Evolutionary conservation across 1,140 invertebrate genomes (phyloP).

Genomic region (Plutomurus gul): DNA sequence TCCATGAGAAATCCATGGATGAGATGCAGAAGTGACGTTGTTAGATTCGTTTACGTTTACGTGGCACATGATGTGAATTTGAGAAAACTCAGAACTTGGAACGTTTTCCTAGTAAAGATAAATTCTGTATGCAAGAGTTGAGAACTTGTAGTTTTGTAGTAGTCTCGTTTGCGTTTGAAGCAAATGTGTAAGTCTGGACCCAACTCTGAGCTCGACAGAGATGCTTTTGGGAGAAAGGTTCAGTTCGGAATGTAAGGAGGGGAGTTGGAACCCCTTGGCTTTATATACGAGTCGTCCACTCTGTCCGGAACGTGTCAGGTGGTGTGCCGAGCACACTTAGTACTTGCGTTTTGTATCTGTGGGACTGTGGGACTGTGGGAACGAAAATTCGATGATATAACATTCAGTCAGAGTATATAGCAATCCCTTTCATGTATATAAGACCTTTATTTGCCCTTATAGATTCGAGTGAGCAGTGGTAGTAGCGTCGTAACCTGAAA

Average conservation of each 20-base stretch:
- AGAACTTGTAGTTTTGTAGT: background rate
- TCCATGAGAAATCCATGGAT: background rate
- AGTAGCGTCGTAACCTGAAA: background rate
- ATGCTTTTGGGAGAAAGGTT: conserved; percentile 29
- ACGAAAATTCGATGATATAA: conserved; percentile 21
- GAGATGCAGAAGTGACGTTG: background rate
- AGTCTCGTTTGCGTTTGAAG: background rate
- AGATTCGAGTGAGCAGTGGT: no score
- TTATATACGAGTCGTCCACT: conserved; percentile 34
- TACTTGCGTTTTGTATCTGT: background rate
- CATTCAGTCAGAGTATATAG: background rate
- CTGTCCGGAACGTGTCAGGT: conserved; percentile 51
- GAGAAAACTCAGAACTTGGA: background rate
- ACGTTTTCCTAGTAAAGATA: background rate
- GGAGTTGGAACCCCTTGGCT: conserved; percentile 9
- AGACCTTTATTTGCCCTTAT: no score
- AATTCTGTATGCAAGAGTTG: background rate
- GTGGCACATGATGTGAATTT: conserved; percentile 39
- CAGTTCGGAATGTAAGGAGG: conserved; percentile 40
- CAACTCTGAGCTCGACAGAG: conserved; percentile 10
- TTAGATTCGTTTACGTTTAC: conserved; percentile 25
- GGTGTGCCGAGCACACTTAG: conserved; percentile 53
- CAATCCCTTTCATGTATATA: background rate
- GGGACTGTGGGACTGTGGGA: background rate
- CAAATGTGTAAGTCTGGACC: conserved; percentile 9